Conservation (phyloP, 2,888 invertebrate species). For the Ochlodes sylvanus region DNA sequence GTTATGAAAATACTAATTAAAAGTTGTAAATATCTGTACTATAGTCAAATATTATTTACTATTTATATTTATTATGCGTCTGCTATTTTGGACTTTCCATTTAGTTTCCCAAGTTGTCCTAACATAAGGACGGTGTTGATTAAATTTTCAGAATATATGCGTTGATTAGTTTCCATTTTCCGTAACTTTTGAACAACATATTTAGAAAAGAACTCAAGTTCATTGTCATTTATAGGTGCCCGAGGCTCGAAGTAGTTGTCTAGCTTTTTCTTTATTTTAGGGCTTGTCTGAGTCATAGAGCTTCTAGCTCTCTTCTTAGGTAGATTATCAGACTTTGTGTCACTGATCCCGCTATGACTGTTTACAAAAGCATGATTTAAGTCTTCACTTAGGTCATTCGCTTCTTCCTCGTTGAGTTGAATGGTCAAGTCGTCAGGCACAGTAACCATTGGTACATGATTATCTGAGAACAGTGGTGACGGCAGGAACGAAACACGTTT, state of each 20-base stretch:
- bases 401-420: constrained; percentile 79
- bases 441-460: constrained; percentile 79
- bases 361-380: constrained; percentile 67
- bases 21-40: constrained; percentile 37
- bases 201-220: constrained; percentile 78
- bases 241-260: constrained; percentile 56
- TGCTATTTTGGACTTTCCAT: constrained; percentile 74
- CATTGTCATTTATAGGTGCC: constrained; percentile 66
- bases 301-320: constrained; percentile 57
- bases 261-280: constrained; percentile 61
- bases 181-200: constrained; percentile 79
- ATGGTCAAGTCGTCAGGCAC: constrained; percentile 82
- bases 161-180: constrained; percentile 79
- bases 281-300: constrained; percentile 54
- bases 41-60: constrained; percentile 23
- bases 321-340: constrained; percentile 48
- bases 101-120: constrained; percentile 74
- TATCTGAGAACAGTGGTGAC: constrained; percentile 73
- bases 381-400: constrained; percentile 71
- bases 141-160: constrained; percentile 79
- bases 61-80: constrained; percentile 49
- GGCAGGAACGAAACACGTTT: constrained; percentile 78
- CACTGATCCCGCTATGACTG: constrained; percentile 45
- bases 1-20: constrained; percentile 32
- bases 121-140: constrained; percentile 81